phyloP scores from a whole-genome alignment of 2,888 invertebrate species.

The Dendrolimus pini region DNA sequence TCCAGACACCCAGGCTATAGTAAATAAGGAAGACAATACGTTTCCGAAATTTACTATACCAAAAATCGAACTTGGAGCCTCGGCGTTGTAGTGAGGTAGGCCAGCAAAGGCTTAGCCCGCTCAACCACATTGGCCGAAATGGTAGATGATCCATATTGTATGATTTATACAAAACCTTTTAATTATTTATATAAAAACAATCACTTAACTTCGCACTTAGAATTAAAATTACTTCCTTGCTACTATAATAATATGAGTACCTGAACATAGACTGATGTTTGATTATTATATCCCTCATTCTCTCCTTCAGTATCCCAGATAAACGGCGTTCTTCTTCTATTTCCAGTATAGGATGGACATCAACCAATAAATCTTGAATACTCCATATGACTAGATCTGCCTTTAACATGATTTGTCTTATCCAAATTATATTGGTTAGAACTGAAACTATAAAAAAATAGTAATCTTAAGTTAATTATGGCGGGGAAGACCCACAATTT shows the following conservation, averaged over 20 bases:
- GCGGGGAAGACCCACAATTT: no score
- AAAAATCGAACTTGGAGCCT: no score
- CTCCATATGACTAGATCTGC: slow-evolving; percentile 45
- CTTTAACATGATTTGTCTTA: slow-evolving; percentile 44
- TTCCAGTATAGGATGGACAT: slow-evolving; percentile 26
- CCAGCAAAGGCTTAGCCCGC: no score
- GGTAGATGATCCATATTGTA: no score
- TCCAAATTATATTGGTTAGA: slow-evolving; percentile 50
- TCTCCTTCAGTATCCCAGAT: slow-evolving; percentile 24
- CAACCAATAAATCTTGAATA: slow-evolving; percentile 42
- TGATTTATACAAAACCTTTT: no score
- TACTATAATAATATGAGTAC: slow-evolving; percentile 17
- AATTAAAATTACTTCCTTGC: no score
- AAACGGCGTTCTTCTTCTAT: slow-evolving; percentile 21
- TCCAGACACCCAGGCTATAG: no score
- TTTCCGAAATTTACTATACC: background rate
- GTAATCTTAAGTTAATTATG: no score
- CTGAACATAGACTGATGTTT: slow-evolving; percentile 42
- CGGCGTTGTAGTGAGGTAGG: no score
- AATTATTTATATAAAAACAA: no score
- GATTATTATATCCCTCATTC: slow-evolving; percentile 38
- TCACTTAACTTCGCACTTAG: no score
- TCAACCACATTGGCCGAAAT: no score
- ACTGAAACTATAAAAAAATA: slow-evolving; percentile 33
- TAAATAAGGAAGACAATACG: background rate